A percentile compares a stretch with the other conserved stretches of the same genome.
Conservation (phyloP, 2,113 vertebrate species). For the Fregetta grallaria region DNA sequence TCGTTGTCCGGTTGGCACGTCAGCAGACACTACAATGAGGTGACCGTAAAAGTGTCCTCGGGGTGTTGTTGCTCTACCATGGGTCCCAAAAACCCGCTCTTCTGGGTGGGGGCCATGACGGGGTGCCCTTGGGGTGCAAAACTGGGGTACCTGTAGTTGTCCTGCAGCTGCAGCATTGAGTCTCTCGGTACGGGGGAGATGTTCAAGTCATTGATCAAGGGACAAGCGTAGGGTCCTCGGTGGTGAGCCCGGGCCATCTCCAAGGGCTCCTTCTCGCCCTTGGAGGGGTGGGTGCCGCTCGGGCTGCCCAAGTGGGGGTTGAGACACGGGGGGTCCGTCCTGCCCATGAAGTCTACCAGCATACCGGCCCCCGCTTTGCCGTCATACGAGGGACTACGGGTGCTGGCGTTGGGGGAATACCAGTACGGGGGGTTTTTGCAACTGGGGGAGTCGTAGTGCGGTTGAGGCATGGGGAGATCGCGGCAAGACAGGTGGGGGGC, state of each 20-base stretch:
- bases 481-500: constrained; percentile 80
- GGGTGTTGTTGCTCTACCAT: constrained; percentile 91
- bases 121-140: constrained; percentile 84
- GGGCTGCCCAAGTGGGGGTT: constrained; percentile 83
- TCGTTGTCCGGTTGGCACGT: constrained; percentile 82
- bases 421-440: constrained; percentile 95
- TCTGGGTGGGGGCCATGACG: constrained; percentile 79
- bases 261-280: constrained; percentile 86
- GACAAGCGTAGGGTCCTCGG: constrained; percentile 79
- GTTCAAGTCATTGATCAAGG: constrained; percentile 86
- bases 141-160: constrained; percentile 90
- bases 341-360: constrained; percentile 85
- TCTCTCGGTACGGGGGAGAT: constrained; percentile 91
- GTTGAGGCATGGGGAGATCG: constrained; percentile 86
- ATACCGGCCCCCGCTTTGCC: constrained; percentile 76
- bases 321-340: constrained; percentile 77
- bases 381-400: constrained; percentile 85
- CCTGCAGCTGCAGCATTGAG: constrained; percentile 89
- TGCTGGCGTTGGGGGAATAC: constrained; percentile 87
- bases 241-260: constrained; percentile 82
- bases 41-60: constrained; percentile 98
- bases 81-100: constrained; percentile 91
- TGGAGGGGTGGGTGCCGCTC: constrained; percentile 74
- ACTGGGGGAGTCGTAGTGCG: constrained; percentile 94
- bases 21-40: constrained; percentile 93